phyloP scores from a whole-genome alignment of 2,797 vertebrate genomes.

The Pempheris klunzingeri region DNA sequence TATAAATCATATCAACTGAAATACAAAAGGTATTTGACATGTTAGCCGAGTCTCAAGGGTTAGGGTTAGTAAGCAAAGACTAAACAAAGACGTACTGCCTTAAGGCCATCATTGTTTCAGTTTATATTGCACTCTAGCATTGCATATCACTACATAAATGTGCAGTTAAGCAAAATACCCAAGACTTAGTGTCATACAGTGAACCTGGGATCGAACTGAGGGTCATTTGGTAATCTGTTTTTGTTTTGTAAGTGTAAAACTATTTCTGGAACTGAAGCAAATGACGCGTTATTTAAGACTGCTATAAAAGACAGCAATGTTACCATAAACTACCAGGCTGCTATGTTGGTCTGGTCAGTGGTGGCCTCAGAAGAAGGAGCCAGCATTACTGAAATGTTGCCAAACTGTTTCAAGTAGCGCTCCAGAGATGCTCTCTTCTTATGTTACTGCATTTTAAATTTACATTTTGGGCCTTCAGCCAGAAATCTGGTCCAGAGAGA shows the following conservation, averaged over 20 bases:
- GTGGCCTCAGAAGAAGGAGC: slow-evolving; percentile 27
- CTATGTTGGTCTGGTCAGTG: background rate
- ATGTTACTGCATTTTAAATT: slow-evolving; percentile 55
- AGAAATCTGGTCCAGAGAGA: slow-evolving; percentile 6
- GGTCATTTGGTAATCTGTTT: too few relatives aligned
- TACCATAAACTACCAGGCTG: background rate
- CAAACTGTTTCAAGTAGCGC: slow-evolving; percentile 11
- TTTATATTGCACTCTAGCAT: too few relatives aligned
- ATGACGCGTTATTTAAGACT: background rate
- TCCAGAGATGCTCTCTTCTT: slow-evolving; percentile 49
- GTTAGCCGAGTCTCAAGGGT: too few relatives aligned
- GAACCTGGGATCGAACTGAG: too few relatives aligned
- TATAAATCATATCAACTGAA: background rate
- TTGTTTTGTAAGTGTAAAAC: background rate
- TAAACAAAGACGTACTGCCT: too few relatives aligned
- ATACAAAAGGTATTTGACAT: background rate
- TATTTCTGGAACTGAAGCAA: background rate
- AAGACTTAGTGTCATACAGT: too few relatives aligned
- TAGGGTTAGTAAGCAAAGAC: too few relatives aligned
- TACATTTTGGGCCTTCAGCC: slow-evolving; percentile 30
- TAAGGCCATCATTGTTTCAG: too few relatives aligned
- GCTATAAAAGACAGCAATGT: background rate
- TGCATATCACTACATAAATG: too few relatives aligned
- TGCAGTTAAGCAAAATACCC: too few relatives aligned
- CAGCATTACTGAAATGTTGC: slow-evolving; percentile 33